Conservation (phyloP, 2,888 invertebrate genomes). For the Norana najaformis region DNA sequence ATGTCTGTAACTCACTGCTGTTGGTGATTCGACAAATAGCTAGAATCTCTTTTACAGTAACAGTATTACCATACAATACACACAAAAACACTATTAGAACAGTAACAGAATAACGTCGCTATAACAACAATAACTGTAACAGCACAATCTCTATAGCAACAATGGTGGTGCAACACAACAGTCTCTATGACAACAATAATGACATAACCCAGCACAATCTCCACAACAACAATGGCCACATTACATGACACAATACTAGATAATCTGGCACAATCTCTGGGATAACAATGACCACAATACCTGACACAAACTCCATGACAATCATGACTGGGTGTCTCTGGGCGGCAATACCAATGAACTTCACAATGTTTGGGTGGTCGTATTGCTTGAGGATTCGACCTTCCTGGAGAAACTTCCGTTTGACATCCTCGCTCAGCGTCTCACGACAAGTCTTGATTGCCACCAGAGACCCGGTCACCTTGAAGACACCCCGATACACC, state of each 20-base stretch:
- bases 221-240: not conserved
- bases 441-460: constrained; percentile 94
- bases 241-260: not conserved
- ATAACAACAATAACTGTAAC: not conserved
- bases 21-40: too few relatives aligned
- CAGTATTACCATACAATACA: too few relatives aligned
- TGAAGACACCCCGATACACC: constrained; percentile 86
- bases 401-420: constrained; percentile 90
- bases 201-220: not conserved
- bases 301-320: constrained; percentile 93
- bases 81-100: too few relatives aligned
- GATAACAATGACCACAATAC: constrained; percentile 60
- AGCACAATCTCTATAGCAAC: not conserved
- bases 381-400: constrained; percentile 94
- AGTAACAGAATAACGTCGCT: not conserved
- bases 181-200: not conserved
- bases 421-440: constrained; percentile 87
- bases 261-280: too few relatives aligned
- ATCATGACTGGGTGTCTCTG: constrained; percentile 98
- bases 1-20: too few relatives aligned
- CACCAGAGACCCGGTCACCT: constrained; percentile 73
- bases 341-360: constrained; percentile 93
- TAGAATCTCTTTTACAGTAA: too few relatives aligned
- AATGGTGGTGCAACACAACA: not conserved
- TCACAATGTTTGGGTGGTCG: constrained; percentile 93